A percentile compares a stretch with the other conserved stretches of the same genome.
Conservation (phyloP, 1,140 invertebrate species). For the Colletes latitarsis region DNA sequence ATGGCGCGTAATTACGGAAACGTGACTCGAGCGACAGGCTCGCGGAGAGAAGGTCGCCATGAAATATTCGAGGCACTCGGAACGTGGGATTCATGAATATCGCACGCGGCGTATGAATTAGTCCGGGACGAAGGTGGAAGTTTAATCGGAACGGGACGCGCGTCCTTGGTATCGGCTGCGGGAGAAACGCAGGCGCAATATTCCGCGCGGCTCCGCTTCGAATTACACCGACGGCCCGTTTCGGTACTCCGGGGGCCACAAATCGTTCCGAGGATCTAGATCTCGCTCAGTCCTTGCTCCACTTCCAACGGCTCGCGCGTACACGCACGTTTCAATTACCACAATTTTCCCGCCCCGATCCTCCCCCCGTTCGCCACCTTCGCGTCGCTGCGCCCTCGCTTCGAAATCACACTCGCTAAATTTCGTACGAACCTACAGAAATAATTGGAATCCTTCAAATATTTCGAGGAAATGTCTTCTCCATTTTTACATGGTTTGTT, state of each 20-base stretch:
- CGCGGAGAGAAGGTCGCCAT: background rate
- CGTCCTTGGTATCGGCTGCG: conserved; percentile 19
- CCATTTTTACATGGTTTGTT: too few relatives aligned
- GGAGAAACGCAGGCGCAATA: conserved; percentile 6
- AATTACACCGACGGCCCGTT: conserved; percentile 6
- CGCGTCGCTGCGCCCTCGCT: too few relatives aligned
- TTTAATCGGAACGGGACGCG: conserved; percentile 29
- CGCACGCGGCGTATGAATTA: conserved; percentile 18
- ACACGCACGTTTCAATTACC: conserved; percentile 33
- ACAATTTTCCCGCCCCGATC: conserved; percentile 3
- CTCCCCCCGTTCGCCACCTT: background rate
- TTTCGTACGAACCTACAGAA: too few relatives aligned
- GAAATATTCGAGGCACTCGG: conserved; percentile 23
- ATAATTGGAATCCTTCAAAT: too few relatives aligned
- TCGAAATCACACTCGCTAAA: too few relatives aligned
- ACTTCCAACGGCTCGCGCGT: conserved; percentile 26
- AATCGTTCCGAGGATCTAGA: conserved; percentile 24
- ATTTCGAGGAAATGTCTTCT: too few relatives aligned
- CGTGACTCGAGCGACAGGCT: background rate
- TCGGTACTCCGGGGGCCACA: conserved; percentile 20
- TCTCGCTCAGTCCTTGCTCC: conserved; percentile 25
- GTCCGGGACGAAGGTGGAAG: conserved; percentile 1
- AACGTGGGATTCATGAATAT: conserved; percentile 18
- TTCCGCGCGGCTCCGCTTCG: conserved; percentile 4
- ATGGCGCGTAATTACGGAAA: background rate